A percentile compares a stretch with the other conserved stretches of the same genome.
phyloP scores from a whole-genome alignment of 2,113 vertebrate genomes.

The Erinaceus europaeus region DNA sequence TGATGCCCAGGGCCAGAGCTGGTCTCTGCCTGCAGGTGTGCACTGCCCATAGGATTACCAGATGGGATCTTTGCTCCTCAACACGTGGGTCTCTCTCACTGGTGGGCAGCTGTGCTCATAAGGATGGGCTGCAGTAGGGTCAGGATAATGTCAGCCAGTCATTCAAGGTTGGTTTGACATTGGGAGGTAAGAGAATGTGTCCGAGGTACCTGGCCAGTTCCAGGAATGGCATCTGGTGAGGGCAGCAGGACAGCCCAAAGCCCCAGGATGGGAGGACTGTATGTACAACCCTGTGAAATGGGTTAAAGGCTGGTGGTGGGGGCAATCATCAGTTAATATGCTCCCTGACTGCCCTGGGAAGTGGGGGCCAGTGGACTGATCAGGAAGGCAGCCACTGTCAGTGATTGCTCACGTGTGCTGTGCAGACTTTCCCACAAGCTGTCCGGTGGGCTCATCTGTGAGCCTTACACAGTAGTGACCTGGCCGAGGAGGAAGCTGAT shows the following conservation, averaged over 20 bases:
- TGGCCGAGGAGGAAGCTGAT: too few relatives aligned
- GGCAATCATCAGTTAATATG: background rate
- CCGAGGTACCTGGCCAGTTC: background rate
- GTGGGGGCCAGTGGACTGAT: background rate
- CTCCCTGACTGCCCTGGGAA: background rate
- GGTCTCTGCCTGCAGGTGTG: background rate
- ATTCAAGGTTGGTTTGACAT: rapidly evolving
- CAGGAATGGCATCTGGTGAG: background rate
- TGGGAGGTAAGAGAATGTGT: background rate
- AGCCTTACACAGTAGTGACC: too few relatives aligned
- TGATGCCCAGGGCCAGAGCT: background rate
- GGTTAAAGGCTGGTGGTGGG: too few relatives aligned
- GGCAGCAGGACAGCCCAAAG: background rate
- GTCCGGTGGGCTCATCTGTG: background rate
- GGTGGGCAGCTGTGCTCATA: background rate
- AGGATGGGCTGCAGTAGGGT: background rate
- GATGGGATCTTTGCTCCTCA: background rate
- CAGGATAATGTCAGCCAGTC: background rate
- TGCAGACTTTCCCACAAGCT: background rate
- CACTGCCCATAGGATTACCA: background rate
- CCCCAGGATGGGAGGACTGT: background rate
- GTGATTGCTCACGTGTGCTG: background rate
- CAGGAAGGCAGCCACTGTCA: background rate
- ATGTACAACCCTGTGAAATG: background rate
- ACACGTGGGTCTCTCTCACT: too few relatives aligned